phyloP scores from a whole-genome alignment of 2,797 vertebrate genomes.

The Prionace glauca region DNA sequence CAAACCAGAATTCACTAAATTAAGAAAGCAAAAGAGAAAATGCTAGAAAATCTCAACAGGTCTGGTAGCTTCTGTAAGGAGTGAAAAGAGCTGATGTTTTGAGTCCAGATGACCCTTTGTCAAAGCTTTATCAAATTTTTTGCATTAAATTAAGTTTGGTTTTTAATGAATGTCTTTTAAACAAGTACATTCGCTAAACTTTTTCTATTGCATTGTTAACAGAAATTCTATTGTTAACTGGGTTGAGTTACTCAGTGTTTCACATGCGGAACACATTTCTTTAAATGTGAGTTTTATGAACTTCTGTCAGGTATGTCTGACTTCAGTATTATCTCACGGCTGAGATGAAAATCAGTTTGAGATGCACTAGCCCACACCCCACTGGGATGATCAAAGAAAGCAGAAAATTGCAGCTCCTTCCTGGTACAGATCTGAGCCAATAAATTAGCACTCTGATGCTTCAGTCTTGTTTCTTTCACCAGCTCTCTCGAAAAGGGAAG shows the following conservation, averaged over 20 bases:
- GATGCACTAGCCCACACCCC: slow-evolving; percentile 18
- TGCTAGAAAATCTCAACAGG: too few species aligned
- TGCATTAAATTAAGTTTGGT: not conserved
- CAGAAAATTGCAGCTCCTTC: slow-evolving; percentile 21
- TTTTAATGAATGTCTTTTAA: not conserved
- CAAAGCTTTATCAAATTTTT: too few species aligned
- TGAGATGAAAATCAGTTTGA: slow-evolving; percentile 15
- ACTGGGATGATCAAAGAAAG: slow-evolving; percentile 25
- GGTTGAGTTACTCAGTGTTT: not conserved
- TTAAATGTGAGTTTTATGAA: slow-evolving; percentile 7
- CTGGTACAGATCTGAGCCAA: not conserved
- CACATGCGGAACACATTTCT: not conserved
- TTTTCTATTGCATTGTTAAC: not conserved
- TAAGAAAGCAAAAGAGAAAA: not conserved
- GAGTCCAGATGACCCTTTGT: too few species aligned
- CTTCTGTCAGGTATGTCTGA: not conserved
- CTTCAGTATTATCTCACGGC: slow-evolving; percentile 17
- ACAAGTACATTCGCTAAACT: not conserved
- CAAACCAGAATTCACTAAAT: not conserved
- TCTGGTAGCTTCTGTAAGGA: too few species aligned
- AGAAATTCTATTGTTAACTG: not conserved
- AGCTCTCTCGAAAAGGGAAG: slow-evolving; percentile 3
- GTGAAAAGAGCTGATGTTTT: too few species aligned
- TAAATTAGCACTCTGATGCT: slow-evolving; percentile 18
- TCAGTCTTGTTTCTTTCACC: not conserved